A percentile compares a stretch with the other conserved stretches of the same genome.
Conservation (phyloP, 1,140 invertebrate genomes). For the Zelostemma sp. region DNA sequence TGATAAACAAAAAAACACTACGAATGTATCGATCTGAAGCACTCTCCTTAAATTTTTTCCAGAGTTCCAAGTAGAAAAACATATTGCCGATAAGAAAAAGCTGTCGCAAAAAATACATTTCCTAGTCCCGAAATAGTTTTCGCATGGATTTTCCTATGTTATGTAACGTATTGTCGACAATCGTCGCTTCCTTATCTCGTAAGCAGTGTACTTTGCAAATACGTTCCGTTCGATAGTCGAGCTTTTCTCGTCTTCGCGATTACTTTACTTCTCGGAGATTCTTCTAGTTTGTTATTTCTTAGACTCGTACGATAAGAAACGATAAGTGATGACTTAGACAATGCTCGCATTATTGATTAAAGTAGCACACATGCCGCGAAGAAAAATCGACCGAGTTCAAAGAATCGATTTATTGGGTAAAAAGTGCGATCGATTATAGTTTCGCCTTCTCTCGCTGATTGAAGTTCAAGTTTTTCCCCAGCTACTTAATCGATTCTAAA, state of each 20-base stretch:
- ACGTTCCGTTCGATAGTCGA: too few species aligned
- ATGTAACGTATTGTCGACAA: too few species aligned
- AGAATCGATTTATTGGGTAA: not conserved
- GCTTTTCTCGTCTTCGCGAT: too few species aligned
- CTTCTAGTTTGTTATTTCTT: not conserved
- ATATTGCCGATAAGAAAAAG: too few species aligned
- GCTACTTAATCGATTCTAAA: not conserved
- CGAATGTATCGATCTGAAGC: too few species aligned
- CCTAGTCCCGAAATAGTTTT: too few species aligned
- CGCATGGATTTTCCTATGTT: too few species aligned
- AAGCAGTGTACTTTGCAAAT: not conserved
- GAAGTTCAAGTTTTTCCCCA: slow-evolving; percentile 3
- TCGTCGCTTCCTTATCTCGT: not conserved
- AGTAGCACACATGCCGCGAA: not conserved
- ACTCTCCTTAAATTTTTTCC: too few species aligned
- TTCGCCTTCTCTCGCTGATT: not conserved
- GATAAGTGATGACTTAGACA: slow-evolving; percentile 1
- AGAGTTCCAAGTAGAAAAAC: too few species aligned
- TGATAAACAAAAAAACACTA: too few species aligned
- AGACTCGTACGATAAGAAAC: not conserved
- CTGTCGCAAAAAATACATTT: too few species aligned
- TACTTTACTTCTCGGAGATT: not conserved
- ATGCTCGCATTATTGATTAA: not conserved
- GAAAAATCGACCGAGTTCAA: not conserved
- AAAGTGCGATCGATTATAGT: not conserved